Conservation (phyloP, 2,888 invertebrate species). For the Gastrophysa polygoni region DNA sequence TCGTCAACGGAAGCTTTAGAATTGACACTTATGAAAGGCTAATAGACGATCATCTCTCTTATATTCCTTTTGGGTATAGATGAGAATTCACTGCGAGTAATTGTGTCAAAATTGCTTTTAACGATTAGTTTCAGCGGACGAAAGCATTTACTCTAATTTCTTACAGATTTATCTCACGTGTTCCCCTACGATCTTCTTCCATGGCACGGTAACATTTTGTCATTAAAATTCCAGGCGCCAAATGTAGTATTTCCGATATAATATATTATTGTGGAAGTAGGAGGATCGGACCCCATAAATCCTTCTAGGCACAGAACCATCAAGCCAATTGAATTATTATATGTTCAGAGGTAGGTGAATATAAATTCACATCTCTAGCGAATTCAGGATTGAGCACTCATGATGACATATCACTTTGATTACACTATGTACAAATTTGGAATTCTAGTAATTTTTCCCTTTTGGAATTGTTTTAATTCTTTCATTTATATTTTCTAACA, state of each 20-base stretch:
- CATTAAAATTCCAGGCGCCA: slow-evolving; percentile 54
- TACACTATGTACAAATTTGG: too few species aligned
- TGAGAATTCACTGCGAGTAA: too few species aligned
- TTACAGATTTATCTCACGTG: slow-evolving; percentile 38
- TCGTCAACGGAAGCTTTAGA: too few species aligned
- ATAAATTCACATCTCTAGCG: slow-evolving; percentile 51
- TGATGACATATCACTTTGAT: background rate
- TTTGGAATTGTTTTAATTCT: too few species aligned
- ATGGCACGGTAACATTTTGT: slow-evolving; percentile 43
- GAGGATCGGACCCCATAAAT: slow-evolving; percentile 53
- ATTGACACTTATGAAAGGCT: too few species aligned
- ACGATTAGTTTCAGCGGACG: slow-evolving; percentile 29
- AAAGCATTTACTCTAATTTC: slow-evolving; percentile 33
- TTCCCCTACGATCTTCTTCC: slow-evolving; percentile 22
- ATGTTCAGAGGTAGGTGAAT: too few species aligned
- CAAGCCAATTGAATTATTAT: slow-evolving; percentile 49
- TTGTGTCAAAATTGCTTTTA: slow-evolving; percentile 19
- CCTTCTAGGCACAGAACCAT: slow-evolving; percentile 47
- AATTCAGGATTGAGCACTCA: slow-evolving; percentile 19
- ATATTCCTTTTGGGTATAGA: too few species aligned
- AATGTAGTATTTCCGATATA: slow-evolving; percentile 49
- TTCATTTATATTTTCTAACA: too few species aligned
- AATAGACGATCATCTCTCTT: too few species aligned
- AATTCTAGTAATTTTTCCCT: too few species aligned
- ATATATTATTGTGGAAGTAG: slow-evolving; percentile 54